Evolutionary conservation across 1,140 invertebrate genomes (phyloP).

Genomic region (Diabrotica undecimpunctata): DNA sequence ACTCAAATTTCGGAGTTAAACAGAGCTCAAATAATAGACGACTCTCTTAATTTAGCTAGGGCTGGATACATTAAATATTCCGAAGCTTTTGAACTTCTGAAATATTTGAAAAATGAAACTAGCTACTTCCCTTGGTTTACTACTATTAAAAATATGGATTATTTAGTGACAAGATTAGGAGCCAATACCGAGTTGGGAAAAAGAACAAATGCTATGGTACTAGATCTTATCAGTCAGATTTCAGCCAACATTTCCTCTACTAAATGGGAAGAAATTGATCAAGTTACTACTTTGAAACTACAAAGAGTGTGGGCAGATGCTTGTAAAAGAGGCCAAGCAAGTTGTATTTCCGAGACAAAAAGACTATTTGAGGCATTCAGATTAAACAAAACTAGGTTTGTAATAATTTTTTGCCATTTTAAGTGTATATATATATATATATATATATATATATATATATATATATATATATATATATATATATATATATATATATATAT

Average conservation of each 20-base stretch:
- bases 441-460: no score
- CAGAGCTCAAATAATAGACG: conserved; percentile 77
- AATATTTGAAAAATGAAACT: conserved; percentile 59
- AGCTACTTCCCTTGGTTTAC: conserved; percentile 64
- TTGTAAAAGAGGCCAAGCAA: not conserved
- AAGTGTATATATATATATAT: no score
- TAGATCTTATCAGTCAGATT: not conserved
- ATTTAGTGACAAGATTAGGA: conserved; percentile 8
- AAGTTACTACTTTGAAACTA: not conserved
- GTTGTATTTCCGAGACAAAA: not conserved
- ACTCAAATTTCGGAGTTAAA: conserved; percentile 64
- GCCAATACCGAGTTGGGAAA: not conserved
- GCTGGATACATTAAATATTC: conserved; percentile 47
- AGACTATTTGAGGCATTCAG: not conserved
- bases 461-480: no score
- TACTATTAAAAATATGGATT: conserved; percentile 49
- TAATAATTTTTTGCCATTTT: not conserved
- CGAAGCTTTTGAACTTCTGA: conserved; percentile 55
- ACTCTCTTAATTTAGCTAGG: conserved; percentile 63
- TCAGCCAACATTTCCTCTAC: not conserved
- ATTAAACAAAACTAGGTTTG: not conserved
- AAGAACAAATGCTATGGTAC: not conserved
- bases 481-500: no score
- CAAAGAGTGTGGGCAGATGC: not conserved
- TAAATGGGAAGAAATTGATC: not conserved